A percentile compares a stretch with the other conserved stretches of the same genome.
These are phyloP conservation scores for Hypsibius dujardini DNA, from an alignment of 1,140 invertebrate genomes.

Conservation along the genomic window DNA sequence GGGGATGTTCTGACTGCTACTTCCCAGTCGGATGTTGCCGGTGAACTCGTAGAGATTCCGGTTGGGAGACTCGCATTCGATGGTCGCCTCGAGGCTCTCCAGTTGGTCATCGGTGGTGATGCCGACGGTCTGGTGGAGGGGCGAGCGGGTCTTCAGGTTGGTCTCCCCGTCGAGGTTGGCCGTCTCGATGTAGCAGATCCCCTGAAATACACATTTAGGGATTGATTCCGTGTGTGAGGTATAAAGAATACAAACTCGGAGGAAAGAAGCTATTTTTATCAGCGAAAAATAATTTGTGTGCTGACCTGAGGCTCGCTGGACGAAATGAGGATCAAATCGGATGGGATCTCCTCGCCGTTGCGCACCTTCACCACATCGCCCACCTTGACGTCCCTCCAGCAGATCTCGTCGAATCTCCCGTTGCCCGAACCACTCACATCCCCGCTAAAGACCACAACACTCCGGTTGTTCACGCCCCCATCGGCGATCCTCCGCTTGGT, in stretches of 20 bases:
- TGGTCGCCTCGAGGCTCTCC: constrained; percentile 26
- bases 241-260: too few species aligned
- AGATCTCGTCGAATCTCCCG: constrained; percentile 2
- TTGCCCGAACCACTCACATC: background rate
- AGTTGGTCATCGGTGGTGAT: background rate
- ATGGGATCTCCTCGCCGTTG: constrained; percentile 87
- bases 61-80: constrained; percentile 91
- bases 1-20: constrained; percentile 44
- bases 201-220: constrained; percentile 27
- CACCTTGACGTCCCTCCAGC: constrained; percentile 72
- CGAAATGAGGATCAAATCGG: constrained; percentile 72
- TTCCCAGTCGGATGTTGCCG: constrained; percentile 63
- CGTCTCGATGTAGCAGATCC: constrained; percentile 98
- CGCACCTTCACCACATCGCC: constrained; percentile 88
- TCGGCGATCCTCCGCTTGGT: constrained; percentile 47
- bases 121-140: constrained; percentile 2
- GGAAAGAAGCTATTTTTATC: too few species aligned
- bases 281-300: too few species aligned
- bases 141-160: constrained; percentile 87
- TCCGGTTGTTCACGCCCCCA: constrained; percentile 70
- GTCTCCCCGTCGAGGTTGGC: constrained; percentile 98
- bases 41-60: constrained; percentile 88
- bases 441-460: constrained; percentile 39
- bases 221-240: background rate
- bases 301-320: constrained; percentile 64